A percentile compares a stretch with the other conserved stretches of the same genome.
Evolutionary conservation across 2,888 invertebrate species (phyloP).

Genomic region (Drosophila gaucha): DNA sequence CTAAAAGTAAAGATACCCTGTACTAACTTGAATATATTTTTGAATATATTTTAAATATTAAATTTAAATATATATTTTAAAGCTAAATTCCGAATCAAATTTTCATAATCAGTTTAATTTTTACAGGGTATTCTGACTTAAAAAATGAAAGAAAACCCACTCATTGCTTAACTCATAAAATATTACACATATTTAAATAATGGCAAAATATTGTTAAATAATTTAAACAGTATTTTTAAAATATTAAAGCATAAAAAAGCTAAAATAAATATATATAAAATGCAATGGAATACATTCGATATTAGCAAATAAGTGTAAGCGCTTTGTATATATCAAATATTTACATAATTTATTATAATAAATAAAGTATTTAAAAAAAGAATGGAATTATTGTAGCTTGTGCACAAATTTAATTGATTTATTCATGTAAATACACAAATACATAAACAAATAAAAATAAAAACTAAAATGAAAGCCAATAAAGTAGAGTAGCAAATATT

Average conservation of each 20-base stretch:
- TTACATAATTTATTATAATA: conserved; percentile 12
- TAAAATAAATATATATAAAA: conserved; percentile 7
- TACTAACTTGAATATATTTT: background rate
- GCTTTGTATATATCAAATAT: conserved; percentile 37
- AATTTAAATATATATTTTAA: too few species aligned
- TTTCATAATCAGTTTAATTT: background rate
- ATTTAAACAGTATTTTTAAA: conserved; percentile 38
- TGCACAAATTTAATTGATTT: conserved; percentile 16
- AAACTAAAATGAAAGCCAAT: background rate
- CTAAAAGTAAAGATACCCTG: conserved; percentile 13
- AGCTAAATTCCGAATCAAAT: background rate
- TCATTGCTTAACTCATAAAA: background rate
- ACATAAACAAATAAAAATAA: background rate
- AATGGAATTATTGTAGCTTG: conserved; percentile 3
- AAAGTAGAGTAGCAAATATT: background rate
- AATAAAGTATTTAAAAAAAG: background rate
- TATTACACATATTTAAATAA: conserved; percentile 5
- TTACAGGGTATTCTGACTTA: conserved; percentile 13
- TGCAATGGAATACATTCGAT: conserved; percentile 12
- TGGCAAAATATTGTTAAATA: conserved; percentile 17
- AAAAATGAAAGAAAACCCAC: background rate
- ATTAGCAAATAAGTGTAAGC: conserved; percentile 21
- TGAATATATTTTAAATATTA: background rate
- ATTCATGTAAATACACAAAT: conserved; percentile 48
- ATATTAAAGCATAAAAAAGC: conserved; percentile 24